Evolutionary conservation across 2,797 vertebrate genomes (phyloP), one percentile per base, ranked within the genome.

Genomic region (Phoebastria nigripes): DNA sequence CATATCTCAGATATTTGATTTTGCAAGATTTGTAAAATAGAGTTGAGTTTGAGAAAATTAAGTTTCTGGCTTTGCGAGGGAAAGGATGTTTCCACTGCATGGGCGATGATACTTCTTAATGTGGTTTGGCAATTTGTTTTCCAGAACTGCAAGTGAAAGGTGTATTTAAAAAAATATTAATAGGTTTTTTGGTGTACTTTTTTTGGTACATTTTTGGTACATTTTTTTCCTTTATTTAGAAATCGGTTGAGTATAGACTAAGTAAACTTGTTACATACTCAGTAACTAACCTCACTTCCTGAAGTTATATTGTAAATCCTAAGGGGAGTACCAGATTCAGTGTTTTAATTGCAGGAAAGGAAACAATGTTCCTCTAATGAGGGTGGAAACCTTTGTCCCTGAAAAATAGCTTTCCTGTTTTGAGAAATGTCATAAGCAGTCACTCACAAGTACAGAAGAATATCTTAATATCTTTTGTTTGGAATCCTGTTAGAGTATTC

Each of bases 401-500:
- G 18, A 84, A 33, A 72, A 89, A 54, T 47, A 93, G 49, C 77
- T 87, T 87, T 87, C 35, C 41, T 72, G 9, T 35, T 92, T 82
- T 89, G 35, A 65, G 31, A 69, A 85, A 54, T 47, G 39, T 7
- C 14, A 22, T 56, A 77, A 81, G 46, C 6, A 82, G 67, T 82
- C 17, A 90, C 9, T 58, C 58, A 83, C 33, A 93, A 85, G 93
- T 85, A 35, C 49, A 95, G 87, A 66, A 94, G 72, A 91, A 46
- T 87, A 55, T 74, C 70, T 72, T 71, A 39, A n/a, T 82, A 35
- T 20, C 69, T 93, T 97, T 65, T 78, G 89, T 83, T 89, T 91
- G 81, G 51, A 91, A 90, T 89, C 24, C 31, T 82, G 44, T 52
- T 61, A 56, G 56, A 37, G 31, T 82, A 62, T 72, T 92, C 58